Percentiles rank a stretch among this genome's conserved stretches.
These are phyloP conservation scores for Vidua chalybeata DNA, from an alignment of 2,113 vertebrate genomes.

Conservation along the genomic window DNA sequence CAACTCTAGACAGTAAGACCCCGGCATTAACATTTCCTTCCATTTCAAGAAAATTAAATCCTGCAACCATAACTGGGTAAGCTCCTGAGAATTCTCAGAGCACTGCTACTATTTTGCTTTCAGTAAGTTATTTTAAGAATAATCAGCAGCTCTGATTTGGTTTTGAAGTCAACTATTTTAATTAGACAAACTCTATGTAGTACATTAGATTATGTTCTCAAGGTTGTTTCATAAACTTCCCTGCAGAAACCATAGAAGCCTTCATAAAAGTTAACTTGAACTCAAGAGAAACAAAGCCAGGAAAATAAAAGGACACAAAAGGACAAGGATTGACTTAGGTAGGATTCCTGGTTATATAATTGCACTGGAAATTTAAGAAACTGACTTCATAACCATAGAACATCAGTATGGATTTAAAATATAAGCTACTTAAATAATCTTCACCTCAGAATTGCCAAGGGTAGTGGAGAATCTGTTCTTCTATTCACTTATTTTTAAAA, in stretches of 20 bases:
- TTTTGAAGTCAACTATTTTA: neutral
- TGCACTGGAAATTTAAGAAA: neutral
- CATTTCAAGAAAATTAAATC: neutral
- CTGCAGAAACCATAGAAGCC: neutral
- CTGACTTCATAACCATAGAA: neutral
- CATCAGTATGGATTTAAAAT: neutral
- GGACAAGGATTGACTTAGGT: neutral
- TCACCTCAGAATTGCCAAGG: neutral
- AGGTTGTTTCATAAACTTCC: neutral
- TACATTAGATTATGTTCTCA: neutral
- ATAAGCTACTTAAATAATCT: slow-evolving; percentile 23
- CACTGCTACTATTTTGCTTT: neutral
- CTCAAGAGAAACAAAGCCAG: neutral
- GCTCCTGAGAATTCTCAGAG: neutral
- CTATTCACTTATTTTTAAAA: neutral
- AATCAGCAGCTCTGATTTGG: neutral
- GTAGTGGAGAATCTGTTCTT: neutral
- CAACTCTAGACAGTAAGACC: neutral
- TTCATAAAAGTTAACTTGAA: neutral
- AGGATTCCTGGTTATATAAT: neutral
- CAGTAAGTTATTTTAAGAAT: neutral
- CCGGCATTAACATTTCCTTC: neutral
- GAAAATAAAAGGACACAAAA: neutral
- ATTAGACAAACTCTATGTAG: neutral
- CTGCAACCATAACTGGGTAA: neutral